Percentiles rank a stretch among this genome's conserved stretches.
These are phyloP conservation scores for Drosophila siamana DNA, from an alignment of 2,888 invertebrate genomes.

Conservation along the genomic window DNA sequence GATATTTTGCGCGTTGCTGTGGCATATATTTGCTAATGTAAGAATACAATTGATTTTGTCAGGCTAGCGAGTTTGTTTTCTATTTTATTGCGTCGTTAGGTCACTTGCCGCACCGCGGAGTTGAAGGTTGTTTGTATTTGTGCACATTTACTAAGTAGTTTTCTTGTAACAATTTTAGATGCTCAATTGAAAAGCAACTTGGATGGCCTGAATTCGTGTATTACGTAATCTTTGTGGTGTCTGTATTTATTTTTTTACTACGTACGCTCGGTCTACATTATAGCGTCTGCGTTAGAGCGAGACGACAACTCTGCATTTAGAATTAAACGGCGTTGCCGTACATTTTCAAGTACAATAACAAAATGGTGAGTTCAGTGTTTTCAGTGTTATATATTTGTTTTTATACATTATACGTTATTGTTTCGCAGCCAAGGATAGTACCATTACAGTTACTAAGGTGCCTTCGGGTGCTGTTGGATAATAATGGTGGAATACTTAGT, in stretches of 20 bases:
- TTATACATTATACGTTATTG: constrained; percentile 80
- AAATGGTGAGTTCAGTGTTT: constrained; percentile 60
- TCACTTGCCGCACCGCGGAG: constrained; percentile 24
- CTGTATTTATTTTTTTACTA: constrained; percentile 28
- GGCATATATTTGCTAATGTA: background rate
- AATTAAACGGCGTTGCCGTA: constrained; percentile 64
- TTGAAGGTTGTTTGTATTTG: constrained; percentile 22
- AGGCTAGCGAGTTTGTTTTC: background rate
- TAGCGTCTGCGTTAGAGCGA: constrained; percentile 36
- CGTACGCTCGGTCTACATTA: constrained; percentile 7
- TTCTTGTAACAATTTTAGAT: constrained; percentile 60
- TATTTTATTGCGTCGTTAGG: constrained; percentile 51
- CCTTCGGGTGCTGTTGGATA: constrained; percentile 93
- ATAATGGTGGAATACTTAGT: constrained; percentile 95
- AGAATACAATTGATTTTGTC: constrained; percentile 9
- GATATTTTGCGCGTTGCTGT: background rate
- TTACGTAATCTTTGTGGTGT: constrained; percentile 69
- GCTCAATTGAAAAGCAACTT: constrained; percentile 29
- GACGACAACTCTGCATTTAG: constrained; percentile 36
- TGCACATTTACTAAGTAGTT: constrained; percentile 51
- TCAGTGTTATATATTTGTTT: constrained; percentile 15
- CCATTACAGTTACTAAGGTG: constrained; percentile 95
- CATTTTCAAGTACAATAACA: constrained; percentile 14
- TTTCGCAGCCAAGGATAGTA: constrained; percentile 95
- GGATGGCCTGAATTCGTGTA: constrained; percentile 45